phyloP scores from a whole-genome alignment of 2,797 vertebrate genomes.

The Pelodytes ibericus region DNA sequence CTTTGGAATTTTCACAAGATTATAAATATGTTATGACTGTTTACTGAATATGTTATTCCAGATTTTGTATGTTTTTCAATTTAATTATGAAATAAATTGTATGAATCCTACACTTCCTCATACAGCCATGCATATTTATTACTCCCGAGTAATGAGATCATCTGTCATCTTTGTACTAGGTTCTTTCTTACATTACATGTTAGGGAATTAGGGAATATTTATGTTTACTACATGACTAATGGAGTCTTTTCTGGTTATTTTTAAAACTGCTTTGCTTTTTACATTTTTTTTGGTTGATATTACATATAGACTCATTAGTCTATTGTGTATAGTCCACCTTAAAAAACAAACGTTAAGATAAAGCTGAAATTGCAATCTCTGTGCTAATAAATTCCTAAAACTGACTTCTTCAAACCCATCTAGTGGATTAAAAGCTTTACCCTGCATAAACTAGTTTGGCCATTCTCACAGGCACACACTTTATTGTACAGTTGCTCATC shows the following conservation, averaged over 20 bases:
- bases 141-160: not conserved
- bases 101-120: not conserved
- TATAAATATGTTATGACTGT: not conserved
- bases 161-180: not conserved
- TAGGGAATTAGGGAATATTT: not conserved
- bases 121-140: conserved; percentile 5
- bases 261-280: not conserved
- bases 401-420: no score
- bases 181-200: not conserved
- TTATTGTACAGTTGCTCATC: no score
- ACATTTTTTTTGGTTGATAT: not conserved
- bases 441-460: no score
- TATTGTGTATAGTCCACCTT: no score
- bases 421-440: no score
- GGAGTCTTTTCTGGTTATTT: not conserved
- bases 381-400: no score
- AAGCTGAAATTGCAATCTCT: no score
- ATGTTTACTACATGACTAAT: no score
- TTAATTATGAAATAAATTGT: conserved; percentile 12
- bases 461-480: no score
- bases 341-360: no score
- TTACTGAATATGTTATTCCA: conserved; percentile 5
- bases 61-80: conserved; percentile 7
- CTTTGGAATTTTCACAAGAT: not conserved
- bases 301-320: no score